phyloP scores from a whole-genome alignment of 2,797 vertebrate species.

The Sebastes melanostomus region DNA sequence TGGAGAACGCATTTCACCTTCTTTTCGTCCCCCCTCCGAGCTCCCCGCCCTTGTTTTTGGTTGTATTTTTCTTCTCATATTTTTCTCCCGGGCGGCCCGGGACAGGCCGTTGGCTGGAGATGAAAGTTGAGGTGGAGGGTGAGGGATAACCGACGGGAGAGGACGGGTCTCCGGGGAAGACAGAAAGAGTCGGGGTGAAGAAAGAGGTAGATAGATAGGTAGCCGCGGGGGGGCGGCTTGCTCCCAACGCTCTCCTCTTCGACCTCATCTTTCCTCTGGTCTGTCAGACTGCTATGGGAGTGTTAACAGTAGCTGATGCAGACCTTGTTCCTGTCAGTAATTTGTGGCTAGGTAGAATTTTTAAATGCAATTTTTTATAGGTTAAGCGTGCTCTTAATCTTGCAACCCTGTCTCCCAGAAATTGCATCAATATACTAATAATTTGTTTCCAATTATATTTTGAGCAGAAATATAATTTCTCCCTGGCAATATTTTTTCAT shows the following conservation, averaged over 20 bases:
- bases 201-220: constrained; percentile 25
- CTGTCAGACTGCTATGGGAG: constrained; percentile 10
- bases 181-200: constrained; percentile 21
- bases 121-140: constrained; percentile 56
- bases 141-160: constrained; percentile 36
- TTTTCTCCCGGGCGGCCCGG: constrained; percentile 18
- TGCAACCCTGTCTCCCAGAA: background rate
- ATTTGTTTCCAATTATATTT: background rate
- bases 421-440: no score
- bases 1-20: constrained; percentile 21
- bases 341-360: background rate
- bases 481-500: background rate
- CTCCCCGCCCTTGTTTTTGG: background rate
- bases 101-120: constrained; percentile 60
- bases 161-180: constrained; percentile 36
- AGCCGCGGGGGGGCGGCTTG: background rate
- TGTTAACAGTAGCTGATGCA: constrained; percentile 26
- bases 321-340: background rate
- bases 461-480: background rate
- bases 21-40: background rate
- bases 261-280: background rate
- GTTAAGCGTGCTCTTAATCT: background rate
- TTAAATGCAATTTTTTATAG: background rate
- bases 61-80: constrained; percentile 36
- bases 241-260: background rate